Conservation (phyloP, 2,797 vertebrate species). For the Sebastes baramenuke region DNA sequence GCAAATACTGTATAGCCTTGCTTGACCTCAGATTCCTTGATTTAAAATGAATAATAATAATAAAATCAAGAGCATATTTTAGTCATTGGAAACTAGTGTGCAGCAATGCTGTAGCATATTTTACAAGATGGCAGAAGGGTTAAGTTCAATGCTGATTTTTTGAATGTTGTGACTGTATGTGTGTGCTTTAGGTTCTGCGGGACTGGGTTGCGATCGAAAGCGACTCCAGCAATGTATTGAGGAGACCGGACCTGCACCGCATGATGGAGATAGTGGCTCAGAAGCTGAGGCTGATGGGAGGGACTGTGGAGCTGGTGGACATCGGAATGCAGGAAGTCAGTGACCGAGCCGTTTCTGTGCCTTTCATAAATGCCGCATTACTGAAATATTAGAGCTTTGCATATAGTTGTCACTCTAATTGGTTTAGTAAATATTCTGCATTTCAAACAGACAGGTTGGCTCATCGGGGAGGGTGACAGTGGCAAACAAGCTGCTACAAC, state of each 20-base stretch:
- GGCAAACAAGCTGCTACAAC: background rate
- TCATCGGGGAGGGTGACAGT: background rate
- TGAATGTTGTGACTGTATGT: background rate
- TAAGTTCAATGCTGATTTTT: background rate
- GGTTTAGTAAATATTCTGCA: background rate
- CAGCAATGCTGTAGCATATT: background rate
- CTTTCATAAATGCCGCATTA: background rate
- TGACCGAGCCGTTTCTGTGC: background rate
- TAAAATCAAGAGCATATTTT: too few species aligned
- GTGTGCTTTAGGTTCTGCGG: constrained; percentile 69
- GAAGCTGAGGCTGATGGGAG: constrained; percentile 78
- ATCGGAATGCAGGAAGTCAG: constrained; percentile 80
- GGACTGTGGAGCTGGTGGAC: constrained; percentile 76
- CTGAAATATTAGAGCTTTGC: constrained; percentile 1
- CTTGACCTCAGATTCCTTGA: too few species aligned
- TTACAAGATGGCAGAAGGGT: background rate
- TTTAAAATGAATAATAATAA: too few species aligned
- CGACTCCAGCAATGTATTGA: constrained; percentile 80
- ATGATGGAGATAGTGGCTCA: constrained; percentile 83
- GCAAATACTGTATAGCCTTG: too few species aligned
- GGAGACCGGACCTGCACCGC: constrained; percentile 73
- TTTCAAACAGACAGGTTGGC: constrained; percentile 2
- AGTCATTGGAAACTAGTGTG: background rate
- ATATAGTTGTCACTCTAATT: background rate
- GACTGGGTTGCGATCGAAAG: constrained; percentile 84